Conservation (phyloP, 2,113 vertebrate species). For the Gobio gobio region DNA sequence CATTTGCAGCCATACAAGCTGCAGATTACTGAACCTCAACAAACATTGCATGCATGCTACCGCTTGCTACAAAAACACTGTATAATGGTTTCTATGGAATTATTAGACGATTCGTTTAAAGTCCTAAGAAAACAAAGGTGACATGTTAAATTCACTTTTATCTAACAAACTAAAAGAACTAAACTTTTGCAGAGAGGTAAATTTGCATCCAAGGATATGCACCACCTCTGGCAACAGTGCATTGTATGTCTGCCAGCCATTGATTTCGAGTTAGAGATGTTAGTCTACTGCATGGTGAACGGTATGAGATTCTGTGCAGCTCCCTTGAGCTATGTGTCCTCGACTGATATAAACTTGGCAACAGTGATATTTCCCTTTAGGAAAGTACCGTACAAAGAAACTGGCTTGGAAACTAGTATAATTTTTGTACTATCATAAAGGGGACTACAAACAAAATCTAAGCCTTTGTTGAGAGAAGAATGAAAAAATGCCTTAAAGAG, state of each 20-base stretch:
- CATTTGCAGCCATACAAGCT: slow-evolving; percentile 27
- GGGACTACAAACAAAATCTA: not conserved
- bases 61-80: slow-evolving; percentile 3
- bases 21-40: slow-evolving; percentile 36
- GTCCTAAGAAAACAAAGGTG: not conserved
- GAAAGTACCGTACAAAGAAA: not conserved
- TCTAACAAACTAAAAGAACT: not conserved
- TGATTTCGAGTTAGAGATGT: slow-evolving; percentile 30
- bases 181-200: not conserved
- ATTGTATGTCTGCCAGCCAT: slow-evolving; percentile 29
- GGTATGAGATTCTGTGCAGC: slow-evolving; percentile 33
- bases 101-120: not conserved
- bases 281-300: slow-evolving; percentile 31
- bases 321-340: slow-evolving; percentile 31
- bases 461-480: not conserved
- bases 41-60: slow-evolving; percentile 1
- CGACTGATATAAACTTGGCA: slow-evolving; percentile 37
- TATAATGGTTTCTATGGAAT: not conserved
- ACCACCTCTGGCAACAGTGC: slow-evolving; percentile 24
- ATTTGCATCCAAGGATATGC: slow-evolving; percentile 11
- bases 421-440: not conserved
- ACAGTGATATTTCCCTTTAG: slow-evolving; percentile 15
- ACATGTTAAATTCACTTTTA: not conserved
- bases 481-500: not conserved
- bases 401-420: not conserved